Percentiles rank a stretch among this genome's conserved stretches.
phyloP scores from a whole-genome alignment of 2,797 vertebrate species.

The Leptoclinus maculatus region DNA sequence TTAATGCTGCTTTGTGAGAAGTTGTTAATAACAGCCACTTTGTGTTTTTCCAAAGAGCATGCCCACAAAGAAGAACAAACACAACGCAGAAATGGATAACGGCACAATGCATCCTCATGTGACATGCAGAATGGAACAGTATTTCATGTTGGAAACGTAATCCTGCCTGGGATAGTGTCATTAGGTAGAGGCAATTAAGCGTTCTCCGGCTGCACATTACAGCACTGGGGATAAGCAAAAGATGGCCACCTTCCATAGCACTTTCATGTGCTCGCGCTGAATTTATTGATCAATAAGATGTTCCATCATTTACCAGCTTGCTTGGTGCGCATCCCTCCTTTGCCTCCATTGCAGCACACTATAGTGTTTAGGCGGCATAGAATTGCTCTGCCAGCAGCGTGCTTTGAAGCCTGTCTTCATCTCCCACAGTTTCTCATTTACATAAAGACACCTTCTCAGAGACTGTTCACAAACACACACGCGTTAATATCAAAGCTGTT shows the following conservation, averaged over 20 bases:
- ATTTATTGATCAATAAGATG: slow-evolving; percentile 34
- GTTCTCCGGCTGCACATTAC: slow-evolving; percentile 31
- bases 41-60: not conserved
- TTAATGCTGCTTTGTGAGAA: not conserved
- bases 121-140: not conserved
- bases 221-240: slow-evolving; percentile 4
- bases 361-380: slow-evolving; percentile 1
- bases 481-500: slow-evolving; percentile 32
- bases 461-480: slow-evolving; percentile 7
- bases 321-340: slow-evolving; percentile 4
- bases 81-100: not conserved
- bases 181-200: slow-evolving; percentile 40
- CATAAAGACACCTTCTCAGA: slow-evolving; percentile 56
- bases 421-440: slow-evolving; percentile 65
- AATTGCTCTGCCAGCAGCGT: slow-evolving; percentile 16
- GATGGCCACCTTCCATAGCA: slow-evolving; percentile 11
- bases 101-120: not conserved
- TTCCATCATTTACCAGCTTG: slow-evolving; percentile 4
- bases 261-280: slow-evolving; percentile 15
- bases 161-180: slow-evolving; percentile 2
- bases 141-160: slow-evolving; percentile 27
- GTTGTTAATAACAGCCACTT: not conserved
- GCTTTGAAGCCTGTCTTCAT: slow-evolving; percentile 56
- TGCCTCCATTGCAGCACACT: slow-evolving; percentile 9
- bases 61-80: not conserved